Base-by-base conservation (phyloP, 2,888 invertebrate genomes). In the Gerris lacustris region DNA sequence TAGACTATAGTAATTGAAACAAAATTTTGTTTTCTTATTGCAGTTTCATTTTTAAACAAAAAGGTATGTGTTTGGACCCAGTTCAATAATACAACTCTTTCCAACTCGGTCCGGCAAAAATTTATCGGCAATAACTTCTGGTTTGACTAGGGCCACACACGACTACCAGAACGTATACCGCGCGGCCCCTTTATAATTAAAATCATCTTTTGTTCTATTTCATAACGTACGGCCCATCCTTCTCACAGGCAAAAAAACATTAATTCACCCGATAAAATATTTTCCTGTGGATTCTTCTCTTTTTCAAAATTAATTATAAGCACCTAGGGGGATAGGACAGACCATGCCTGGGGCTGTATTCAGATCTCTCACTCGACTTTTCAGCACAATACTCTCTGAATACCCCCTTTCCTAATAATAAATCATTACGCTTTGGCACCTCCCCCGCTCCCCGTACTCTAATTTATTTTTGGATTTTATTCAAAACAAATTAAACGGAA, bases 381-480 rank as follows among this genome's bases (percentile, higher is more conserved):
- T 55, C 55, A 55, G 15, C 55, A 55, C 55, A 55, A 55, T 55
- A 55, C 15, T 55, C 15, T 55, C 55, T 11, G 15, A 55, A 15
- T 31, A 31, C 31, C 31, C 31, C 31, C 31, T 31, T 31, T 55
- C 15, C 55, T 55, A 55, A 55, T 15, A 55, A 9, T 55, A 55
- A 55, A 55, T 55, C 55, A 55, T 55, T 55, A 55, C 55, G 15
- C 55, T 31, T 31, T 31, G 31, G 31, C 31, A 9, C 55, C 55
- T 15, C 15, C 55, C 55, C 55, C 15, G 15, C 55, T 15, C 5
- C 55, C 9, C 11, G 55, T 55, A 9, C 5, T 55, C 15, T 55
- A 55, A 55, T 55, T 55, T 55, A 55, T 55, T 55, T 55, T 55
- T 11, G 55, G 55, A 55, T 55, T 55, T 55, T 55, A 55, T 55